These are phyloP conservation scores for Luidia sarsii DNA, from an alignment of 53 echinoderm and acorn worm genomes.

Conservation along the genomic window DNA sequence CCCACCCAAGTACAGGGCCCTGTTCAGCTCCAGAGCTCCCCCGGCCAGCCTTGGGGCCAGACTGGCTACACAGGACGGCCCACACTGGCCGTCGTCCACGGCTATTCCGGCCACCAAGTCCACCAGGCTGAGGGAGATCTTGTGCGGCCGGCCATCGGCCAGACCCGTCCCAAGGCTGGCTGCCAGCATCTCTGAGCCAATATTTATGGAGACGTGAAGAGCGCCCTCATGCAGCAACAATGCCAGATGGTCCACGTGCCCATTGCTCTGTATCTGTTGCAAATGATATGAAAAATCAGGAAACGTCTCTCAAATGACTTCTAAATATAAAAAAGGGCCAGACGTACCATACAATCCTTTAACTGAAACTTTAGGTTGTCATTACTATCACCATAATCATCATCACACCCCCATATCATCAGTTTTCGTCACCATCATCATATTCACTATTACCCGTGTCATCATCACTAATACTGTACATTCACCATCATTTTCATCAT, in stretches of 20 bases:
- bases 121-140: conserved; percentile 62
- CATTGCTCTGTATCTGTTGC: conserved; percentile 78
- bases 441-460: too few species aligned
- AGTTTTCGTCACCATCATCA: too few species aligned
- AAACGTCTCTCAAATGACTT: too few species aligned
- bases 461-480: too few species aligned
- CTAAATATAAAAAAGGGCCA: too few species aligned
- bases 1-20: conserved; percentile 79
- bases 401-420: too few species aligned
- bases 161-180: conserved; percentile 56
- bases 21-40: conserved; percentile 82
- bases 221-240: conserved; percentile 72
- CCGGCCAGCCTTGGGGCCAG: conserved; percentile 50
- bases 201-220: conserved; percentile 67
- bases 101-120: conserved; percentile 55
- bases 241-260: conserved; percentile 83
- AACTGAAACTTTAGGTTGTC: too few species aligned
- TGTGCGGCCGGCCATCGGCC: conserved; percentile 74
- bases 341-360: too few species aligned
- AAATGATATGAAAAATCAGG: too few species aligned
- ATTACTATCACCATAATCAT: too few species aligned
- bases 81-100: conserved; percentile 82
- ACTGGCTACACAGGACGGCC: conserved; percentile 46
- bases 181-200: conserved; percentile 72
- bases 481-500: too few species aligned